Evolutionary conservation across 2,888 invertebrate genomes (phyloP).

Genomic region (Micoletzkya japonica): DNA sequence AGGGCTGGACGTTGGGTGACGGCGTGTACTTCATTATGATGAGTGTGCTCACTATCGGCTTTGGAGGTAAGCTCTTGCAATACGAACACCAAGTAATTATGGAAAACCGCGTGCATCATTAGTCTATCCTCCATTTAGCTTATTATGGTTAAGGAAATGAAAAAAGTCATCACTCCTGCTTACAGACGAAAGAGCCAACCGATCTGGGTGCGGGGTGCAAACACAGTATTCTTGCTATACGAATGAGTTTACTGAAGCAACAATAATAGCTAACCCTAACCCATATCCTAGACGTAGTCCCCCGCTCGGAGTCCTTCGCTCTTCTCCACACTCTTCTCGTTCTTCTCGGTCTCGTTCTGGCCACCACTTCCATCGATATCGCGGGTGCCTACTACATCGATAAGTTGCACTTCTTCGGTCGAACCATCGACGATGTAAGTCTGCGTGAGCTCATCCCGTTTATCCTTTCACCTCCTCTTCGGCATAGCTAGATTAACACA

Average conservation of each 20-base stretch:
- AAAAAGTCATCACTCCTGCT: background rate
- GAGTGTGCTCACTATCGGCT: slow-evolving; percentile 93
- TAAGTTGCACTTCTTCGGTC: slow-evolving; percentile 61
- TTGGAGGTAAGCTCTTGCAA: slow-evolving; percentile 65
- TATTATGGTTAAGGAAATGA: background rate
- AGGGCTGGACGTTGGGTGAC: slow-evolving; percentile 70
- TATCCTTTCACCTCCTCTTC: background rate
- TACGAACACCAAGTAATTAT: background rate
- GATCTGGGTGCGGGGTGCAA: background rate
- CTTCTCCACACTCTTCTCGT: slow-evolving; percentile 84
- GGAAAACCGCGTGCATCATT: background rate
- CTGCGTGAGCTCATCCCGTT: background rate
- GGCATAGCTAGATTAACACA: too few relatives aligned
- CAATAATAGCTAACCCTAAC: background rate
- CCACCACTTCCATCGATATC: slow-evolving; percentile 95
- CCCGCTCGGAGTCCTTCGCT: slow-evolving; percentile 80
- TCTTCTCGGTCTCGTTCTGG: slow-evolving; percentile 83
- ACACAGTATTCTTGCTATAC: too few relatives aligned
- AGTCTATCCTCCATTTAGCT: background rate
- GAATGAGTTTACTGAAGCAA: background rate
- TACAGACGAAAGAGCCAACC: background rate
- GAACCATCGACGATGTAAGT: slow-evolving; percentile 51
- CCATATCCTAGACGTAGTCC: slow-evolving; percentile 62
- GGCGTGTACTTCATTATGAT: slow-evolving; percentile 96
- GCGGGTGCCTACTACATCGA: slow-evolving; percentile 74